Evolutionary conservation across 2,113 vertebrate genomes (phyloP).

Genomic region (Numida meleagris): DNA sequence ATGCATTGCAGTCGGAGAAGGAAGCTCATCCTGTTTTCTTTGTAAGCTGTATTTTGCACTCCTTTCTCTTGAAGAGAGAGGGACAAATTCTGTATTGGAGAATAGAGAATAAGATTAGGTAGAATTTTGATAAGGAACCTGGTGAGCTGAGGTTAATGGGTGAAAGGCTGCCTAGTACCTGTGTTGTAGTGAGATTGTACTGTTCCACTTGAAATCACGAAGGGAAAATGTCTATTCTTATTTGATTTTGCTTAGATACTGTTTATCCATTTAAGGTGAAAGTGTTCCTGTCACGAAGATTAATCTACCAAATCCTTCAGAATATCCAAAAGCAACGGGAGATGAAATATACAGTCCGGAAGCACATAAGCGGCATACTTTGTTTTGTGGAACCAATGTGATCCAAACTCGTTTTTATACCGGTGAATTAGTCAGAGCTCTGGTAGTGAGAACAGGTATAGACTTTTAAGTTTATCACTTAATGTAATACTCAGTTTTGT

Average conservation of each 20-base stretch:
- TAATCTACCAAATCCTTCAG: constrained; percentile 89
- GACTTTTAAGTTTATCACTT: background rate
- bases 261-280: constrained; percentile 82
- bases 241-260: background rate
- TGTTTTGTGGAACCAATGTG: constrained; percentile 95
- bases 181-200: background rate
- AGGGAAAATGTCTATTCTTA: background rate
- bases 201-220: background rate
- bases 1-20: background rate
- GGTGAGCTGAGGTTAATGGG: background rate
- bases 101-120: background rate
- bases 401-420: constrained; percentile 98
- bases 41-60: background rate
- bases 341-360: constrained; percentile 85
- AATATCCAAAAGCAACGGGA: constrained; percentile 74
- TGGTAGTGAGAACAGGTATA: constrained; percentile 94
- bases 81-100: background rate
- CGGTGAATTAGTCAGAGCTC: constrained; percentile 93
- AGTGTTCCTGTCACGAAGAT: constrained; percentile 98
- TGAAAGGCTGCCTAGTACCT: background rate
- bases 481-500: background rate
- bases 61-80: background rate
- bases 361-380: constrained; percentile 90
- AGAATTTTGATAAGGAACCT: background rate
- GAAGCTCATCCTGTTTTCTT: background rate